These are phyloP conservation scores for Astatoreochromis straeleni DNA, from an alignment of 2,113 vertebrate species.

Conservation along the genomic window DNA sequence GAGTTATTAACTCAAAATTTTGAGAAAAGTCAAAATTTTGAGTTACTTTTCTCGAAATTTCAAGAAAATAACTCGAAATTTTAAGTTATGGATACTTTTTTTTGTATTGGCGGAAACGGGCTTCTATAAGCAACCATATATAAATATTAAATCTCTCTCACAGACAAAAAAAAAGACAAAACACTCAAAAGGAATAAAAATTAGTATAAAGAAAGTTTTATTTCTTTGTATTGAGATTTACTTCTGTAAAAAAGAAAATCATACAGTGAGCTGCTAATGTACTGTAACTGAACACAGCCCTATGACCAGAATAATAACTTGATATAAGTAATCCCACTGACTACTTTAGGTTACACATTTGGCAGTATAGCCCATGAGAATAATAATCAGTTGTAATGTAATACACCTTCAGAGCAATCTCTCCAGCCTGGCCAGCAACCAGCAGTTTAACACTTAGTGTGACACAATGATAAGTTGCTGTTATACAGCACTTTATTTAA, in stretches of 20 bases:
- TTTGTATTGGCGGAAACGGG: not conserved
- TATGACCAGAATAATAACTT: not conserved
- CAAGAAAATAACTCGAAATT: not conserved
- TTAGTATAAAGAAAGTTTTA: not conserved
- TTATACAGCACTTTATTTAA: not conserved
- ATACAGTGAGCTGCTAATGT: not conserved
- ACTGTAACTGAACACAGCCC: not conserved
- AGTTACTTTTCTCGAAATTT: too few relatives aligned
- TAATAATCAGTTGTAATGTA: not conserved
- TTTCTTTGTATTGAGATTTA: not conserved
- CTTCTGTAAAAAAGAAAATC: not conserved
- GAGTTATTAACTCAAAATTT: too few relatives aligned
- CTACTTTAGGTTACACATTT: not conserved
- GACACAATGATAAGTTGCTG: not conserved
- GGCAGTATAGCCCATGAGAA: not conserved
- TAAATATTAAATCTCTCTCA: not conserved
- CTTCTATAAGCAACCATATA: not conserved
- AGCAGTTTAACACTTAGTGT: not conserved
- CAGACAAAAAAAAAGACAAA: not conserved
- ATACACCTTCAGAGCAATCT: not conserved
- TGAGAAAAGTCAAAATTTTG: too few relatives aligned
- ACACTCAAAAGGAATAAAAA: not conserved
- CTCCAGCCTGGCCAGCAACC: not conserved
- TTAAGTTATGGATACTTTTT: not conserved
- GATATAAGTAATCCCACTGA: not conserved